These are phyloP conservation scores for Botrylloides violaceus DNA, from an alignment of 23 tunicate species.

Conservation along the genomic window DNA sequence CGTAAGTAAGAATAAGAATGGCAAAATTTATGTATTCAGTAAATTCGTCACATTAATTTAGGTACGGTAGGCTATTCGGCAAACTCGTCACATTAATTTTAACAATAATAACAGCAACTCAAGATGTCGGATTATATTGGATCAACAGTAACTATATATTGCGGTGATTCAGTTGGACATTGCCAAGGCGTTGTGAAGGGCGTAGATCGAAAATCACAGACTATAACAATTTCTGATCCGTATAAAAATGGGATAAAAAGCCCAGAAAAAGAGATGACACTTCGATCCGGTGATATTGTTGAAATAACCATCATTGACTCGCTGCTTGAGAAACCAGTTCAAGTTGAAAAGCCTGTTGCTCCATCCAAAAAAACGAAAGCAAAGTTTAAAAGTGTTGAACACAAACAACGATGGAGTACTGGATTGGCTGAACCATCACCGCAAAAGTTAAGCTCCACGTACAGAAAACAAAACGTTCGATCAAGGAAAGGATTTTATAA, in stretches of 20 bases:
- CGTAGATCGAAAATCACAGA: constrained; percentile 42
- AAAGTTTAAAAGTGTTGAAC: background rate
- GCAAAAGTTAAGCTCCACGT: constrained; percentile 42
- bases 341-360: background rate
- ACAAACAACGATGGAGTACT: background rate
- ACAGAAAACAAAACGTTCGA: background rate
- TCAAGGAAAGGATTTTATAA: constrained; percentile 3
- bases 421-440: background rate
- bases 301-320: constrained; percentile 61
- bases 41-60: too few species aligned
- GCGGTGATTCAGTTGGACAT: constrained; percentile 50
- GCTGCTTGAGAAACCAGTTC: constrained; percentile 5
- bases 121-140: constrained; percentile 61
- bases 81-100: too few species aligned
- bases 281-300: constrained; percentile 47
- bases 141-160: constrained; percentile 53
- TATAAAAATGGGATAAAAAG: constrained; percentile 47
- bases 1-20: too few species aligned
- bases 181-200: constrained; percentile 52
- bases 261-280: constrained; percentile 39
- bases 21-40: too few species aligned
- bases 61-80: too few species aligned
- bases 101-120: too few species aligned
- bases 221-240: constrained; percentile 41
- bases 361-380: background rate